A percentile compares a stretch with the other conserved stretches of the same genome.
Conservation (phyloP, 2,888 invertebrate species). For the Plagodis dolabraria region DNA sequence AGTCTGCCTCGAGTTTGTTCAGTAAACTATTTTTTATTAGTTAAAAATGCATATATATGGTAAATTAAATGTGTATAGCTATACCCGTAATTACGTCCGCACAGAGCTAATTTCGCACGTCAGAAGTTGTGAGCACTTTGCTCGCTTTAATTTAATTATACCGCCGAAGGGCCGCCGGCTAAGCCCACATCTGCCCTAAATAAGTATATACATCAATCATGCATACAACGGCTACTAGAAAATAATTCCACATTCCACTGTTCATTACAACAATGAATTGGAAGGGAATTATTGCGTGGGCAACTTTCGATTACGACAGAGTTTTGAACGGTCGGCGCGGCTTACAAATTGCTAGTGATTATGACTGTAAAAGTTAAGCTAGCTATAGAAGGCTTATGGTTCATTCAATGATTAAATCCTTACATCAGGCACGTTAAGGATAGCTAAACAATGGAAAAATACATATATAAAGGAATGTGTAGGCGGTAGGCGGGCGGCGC, state of each 20-base stretch:
- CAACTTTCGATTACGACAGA: conserved; percentile 9
- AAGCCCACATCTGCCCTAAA: conserved; percentile 36
- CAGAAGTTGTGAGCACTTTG: conserved; percentile 35
- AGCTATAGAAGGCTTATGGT: conserved; percentile 1
- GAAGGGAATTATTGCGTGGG: conserved; percentile 9
- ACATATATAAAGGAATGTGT: conserved; percentile 20
- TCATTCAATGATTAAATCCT: conserved; percentile 23
- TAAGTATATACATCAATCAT: conserved; percentile 37
- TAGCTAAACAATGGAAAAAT: conserved; percentile 29
- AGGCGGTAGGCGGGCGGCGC: conserved; percentile 19
- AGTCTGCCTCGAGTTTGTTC: no score
- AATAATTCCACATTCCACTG: conserved; percentile 11
- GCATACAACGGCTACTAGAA: conserved; percentile 16
- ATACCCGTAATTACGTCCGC: neutral
- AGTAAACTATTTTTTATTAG: no score
- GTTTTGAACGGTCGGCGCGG: neutral
- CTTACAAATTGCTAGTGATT: neutral
- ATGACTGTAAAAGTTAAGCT: neutral
- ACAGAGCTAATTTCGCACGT: conserved; percentile 10
- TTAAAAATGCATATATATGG: no score
- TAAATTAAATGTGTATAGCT: neutral
- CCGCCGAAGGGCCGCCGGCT: conserved; percentile 36
- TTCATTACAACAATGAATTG: conserved; percentile 4
- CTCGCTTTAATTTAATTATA: conserved; percentile 46
- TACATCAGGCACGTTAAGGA: conserved; percentile 12